phyloP scores from a whole-genome alignment of 1,140 invertebrate species.

The Leguminivora glycinivorella region DNA sequence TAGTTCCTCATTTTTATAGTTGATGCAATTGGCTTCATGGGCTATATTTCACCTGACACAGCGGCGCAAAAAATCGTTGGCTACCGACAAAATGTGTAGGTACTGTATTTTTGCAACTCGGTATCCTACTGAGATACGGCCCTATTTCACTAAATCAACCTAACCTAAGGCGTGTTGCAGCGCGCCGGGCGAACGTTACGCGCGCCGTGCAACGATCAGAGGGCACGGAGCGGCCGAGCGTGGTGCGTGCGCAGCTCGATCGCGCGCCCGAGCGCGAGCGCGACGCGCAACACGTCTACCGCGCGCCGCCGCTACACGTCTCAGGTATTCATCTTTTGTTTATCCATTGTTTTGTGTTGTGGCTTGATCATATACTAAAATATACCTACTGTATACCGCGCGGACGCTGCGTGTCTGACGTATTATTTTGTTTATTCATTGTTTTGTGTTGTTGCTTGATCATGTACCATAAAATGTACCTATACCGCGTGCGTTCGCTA shows the following conservation, averaged over 20 bases:
- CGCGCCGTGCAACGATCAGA: conserved; percentile 39
- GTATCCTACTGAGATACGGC: no score
- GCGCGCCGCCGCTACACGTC: conserved; percentile 64
- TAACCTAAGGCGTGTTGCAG: conserved; percentile 56
- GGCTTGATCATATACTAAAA: neutral
- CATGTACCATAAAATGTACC: no score
- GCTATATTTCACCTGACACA: no score
- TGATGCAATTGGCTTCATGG: no score
- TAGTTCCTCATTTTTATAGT: no score
- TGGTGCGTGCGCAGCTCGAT: conserved; percentile 72
- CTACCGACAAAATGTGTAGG: neutral
- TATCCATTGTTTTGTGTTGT: neutral
- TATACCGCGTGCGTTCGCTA: no score
- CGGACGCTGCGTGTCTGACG: no score
- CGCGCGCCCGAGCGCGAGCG: conserved; percentile 62
- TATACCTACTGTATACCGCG: no score
- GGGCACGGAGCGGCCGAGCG: conserved; percentile 68
- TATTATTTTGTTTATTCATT: no score
- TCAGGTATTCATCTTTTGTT: conserved; percentile 54
- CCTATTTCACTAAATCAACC: neutral
- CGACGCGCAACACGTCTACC: conserved; percentile 65
- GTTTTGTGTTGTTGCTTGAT: no score
- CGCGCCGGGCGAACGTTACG: conserved; percentile 55
- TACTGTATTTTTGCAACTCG: no score
- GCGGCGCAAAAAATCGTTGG: no score